Percentiles rank a stretch among this genome's conserved stretches.
Conservation (phyloP, 2,797 vertebrate genomes). For the Clarias pachynema region DNA sequence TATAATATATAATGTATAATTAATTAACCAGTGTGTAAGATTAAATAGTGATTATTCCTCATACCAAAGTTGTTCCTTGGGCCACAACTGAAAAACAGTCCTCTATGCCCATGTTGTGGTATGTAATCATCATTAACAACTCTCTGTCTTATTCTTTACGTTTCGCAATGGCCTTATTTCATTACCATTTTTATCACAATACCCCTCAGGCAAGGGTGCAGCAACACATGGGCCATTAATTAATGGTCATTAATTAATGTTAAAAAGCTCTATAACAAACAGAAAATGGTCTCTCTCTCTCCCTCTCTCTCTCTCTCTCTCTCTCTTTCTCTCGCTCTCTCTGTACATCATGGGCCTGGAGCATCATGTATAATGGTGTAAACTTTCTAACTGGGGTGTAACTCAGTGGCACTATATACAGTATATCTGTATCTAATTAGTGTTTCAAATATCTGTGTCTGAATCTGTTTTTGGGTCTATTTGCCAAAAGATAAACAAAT, state of each 20-base stretch:
- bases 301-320: background rate
- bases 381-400: background rate
- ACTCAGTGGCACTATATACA: background rate
- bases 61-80: background rate
- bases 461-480: background rate
- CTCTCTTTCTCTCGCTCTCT: background rate
- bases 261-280: slow-evolving; percentile 32
- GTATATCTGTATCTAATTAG: background rate
- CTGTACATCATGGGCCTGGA: background rate
- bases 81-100: background rate
- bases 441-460: background rate
- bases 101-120: background rate
- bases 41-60: background rate
- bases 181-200: slow-evolving; percentile 29
- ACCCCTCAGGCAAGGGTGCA: slow-evolving; percentile 30
- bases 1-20: background rate
- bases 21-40: background rate
- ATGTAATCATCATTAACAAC: background rate
- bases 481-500: background rate
- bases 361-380: background rate
- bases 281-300: slow-evolving; percentile 4
- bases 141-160: slow-evolving; percentile 1
- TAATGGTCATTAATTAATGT: slow-evolving; percentile 38
- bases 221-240: slow-evolving; percentile 19
- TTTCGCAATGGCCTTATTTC: slow-evolving; percentile 46